Evolutionary conservation across 2,888 invertebrate species (phyloP).

Genomic region (Hermaeophaga mercurialis): DNA sequence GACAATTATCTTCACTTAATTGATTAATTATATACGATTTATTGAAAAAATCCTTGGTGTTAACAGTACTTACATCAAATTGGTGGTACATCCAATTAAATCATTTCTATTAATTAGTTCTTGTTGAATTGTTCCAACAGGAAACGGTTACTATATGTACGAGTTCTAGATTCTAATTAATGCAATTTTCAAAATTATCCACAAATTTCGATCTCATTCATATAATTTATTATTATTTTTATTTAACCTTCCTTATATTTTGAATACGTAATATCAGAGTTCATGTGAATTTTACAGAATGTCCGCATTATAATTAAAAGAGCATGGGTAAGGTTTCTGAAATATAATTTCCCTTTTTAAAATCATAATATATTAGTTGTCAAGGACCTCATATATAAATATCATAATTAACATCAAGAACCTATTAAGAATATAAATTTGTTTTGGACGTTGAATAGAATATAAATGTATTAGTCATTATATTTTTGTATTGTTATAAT

Average conservation of each 20-base stretch:
- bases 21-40: no score
- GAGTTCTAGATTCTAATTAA: slow-evolving; percentile 3
- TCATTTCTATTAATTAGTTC: slow-evolving; percentile 14
- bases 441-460: not conserved
- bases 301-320: no score
- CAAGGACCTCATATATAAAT: no score
- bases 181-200: not conserved
- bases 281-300: no score
- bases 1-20: no score
- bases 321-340: no score
- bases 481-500: not conserved
- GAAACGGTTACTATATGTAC: slow-evolving; percentile 2
- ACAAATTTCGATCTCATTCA: not conserved
- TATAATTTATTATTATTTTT: not conserved
- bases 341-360: no score
- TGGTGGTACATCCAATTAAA: slow-evolving; percentile 13
- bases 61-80: slow-evolving; percentile 8
- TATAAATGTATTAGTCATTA: not conserved
- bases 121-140: slow-evolving; percentile 19
- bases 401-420: no score
- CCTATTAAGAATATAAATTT: no score
- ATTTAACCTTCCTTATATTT: not conserved
- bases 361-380: no score
- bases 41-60: slow-evolving; percentile 4
- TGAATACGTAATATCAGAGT: no score